These are phyloP conservation scores for Polymixis lichenea DNA, from an alignment of 2,888 invertebrate genomes.

Conservation along the genomic window DNA sequence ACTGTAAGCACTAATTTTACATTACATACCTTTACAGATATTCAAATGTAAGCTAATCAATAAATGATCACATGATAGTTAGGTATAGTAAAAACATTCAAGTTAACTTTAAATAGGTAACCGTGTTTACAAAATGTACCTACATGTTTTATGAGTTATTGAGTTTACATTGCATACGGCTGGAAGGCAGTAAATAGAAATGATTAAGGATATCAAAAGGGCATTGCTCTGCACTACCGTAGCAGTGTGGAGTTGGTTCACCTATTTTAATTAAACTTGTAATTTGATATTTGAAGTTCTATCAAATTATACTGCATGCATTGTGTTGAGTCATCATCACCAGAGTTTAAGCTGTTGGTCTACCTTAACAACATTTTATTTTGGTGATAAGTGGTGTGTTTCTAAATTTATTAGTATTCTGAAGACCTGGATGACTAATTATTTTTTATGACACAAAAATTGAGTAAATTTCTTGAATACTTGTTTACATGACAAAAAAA, in stretches of 20 bases:
- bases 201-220: slow-evolving; percentile 52
- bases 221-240: slow-evolving; percentile 37
- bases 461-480: no score
- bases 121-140: not conserved
- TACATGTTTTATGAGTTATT: slow-evolving; percentile 26
- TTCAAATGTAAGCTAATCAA: not conserved
- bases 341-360: not conserved
- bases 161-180: slow-evolving; percentile 20
- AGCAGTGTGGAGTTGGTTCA: not conserved
- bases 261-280: slow-evolving; percentile 27
- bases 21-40: no score
- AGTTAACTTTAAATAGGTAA: not conserved
- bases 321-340: not conserved
- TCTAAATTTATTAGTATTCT: not conserved
- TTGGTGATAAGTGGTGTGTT: no score
- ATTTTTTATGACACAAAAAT: not conserved
- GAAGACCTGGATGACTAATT: not conserved
- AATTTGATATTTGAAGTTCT: slow-evolving; percentile 12
- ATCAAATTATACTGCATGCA: slow-evolving; percentile 5
- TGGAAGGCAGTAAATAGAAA: slow-evolving; percentile 38
- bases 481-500: not conserved
- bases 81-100: not conserved
- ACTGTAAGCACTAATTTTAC: no score
- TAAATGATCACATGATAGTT: not conserved
- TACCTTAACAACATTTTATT: not conserved